phyloP scores from a whole-genome alignment of 1,140 invertebrate genomes.

The Heliconius congener region DNA sequence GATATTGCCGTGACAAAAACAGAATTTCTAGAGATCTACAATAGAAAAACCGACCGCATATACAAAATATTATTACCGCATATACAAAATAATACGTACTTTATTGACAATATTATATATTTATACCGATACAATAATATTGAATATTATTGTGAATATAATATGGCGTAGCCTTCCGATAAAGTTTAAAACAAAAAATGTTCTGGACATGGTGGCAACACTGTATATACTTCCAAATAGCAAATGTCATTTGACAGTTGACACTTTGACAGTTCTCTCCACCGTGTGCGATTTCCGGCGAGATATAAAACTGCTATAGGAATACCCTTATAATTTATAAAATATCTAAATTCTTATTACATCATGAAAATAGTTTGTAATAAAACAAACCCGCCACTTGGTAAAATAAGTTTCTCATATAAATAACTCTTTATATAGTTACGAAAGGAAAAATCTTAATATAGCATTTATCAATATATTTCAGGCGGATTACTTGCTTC shows the following conservation, averaged over 20 bases:
- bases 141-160: too few species aligned
- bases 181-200: too few species aligned
- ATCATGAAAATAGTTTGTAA: constrained; percentile 75
- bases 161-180: too few species aligned
- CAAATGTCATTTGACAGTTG: constrained; percentile 30
- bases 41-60: too few species aligned
- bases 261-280: constrained; percentile 35
- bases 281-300: constrained; percentile 45
- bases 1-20: too few species aligned
- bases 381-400: constrained; percentile 72
- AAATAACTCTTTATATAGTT: constrained; percentile 22
- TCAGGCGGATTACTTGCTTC: constrained; percentile 74
- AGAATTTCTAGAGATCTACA: too few species aligned
- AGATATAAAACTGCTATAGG: constrained; percentile 22
- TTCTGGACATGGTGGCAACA: neutral
- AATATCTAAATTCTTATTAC: constrained; percentile 26
- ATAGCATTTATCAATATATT: constrained; percentile 47
- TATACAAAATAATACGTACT: too few species aligned
- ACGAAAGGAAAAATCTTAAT: constrained; percentile 37
- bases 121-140: too few species aligned
- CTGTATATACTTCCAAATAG: neutral
- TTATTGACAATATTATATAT: too few species aligned
- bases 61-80: too few species aligned
- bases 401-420: constrained; percentile 47
- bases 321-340: constrained; percentile 30